Conservation (phyloP, 2,113 vertebrate species). For the Cephalopterus ornatus region DNA sequence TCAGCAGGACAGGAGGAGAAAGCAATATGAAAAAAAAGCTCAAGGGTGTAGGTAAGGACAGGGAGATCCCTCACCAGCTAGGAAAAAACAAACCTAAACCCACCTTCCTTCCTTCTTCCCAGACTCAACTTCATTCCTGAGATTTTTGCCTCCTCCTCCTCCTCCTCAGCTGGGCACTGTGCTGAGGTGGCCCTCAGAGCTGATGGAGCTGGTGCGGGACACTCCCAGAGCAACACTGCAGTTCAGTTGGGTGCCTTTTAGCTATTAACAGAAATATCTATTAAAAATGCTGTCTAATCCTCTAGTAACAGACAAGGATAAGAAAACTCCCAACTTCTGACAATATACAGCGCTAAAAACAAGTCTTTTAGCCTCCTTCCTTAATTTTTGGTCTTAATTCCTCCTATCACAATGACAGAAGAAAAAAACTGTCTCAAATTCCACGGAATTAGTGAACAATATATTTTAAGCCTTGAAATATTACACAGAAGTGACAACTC, state of each 20-base stretch:
- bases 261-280: neutral
- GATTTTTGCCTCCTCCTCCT: neutral
- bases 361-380: neutral
- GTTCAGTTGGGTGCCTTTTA: neutral
- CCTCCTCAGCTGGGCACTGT: neutral
- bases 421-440: neutral
- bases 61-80: neutral
- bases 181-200: neutral
- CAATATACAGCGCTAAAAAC: neutral
- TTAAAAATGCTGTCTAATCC: neutral
- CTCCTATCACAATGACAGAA: neutral
- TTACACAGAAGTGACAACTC: neutral
- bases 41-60: rapidly evolving
- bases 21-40: neutral
- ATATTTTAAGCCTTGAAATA: neutral
- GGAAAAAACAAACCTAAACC: neutral
- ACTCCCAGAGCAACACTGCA: neutral
- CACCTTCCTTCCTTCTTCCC: neutral
- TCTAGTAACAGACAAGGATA: neutral
- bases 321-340: neutral
- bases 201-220: neutral
- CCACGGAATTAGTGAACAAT: neutral
- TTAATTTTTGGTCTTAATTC: neutral
- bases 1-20: neutral
- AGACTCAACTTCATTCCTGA: rapidly evolving